phyloP scores from a whole-genome alignment of 1,140 invertebrate genomes.

The Muscidifurax raptorellus region DNA sequence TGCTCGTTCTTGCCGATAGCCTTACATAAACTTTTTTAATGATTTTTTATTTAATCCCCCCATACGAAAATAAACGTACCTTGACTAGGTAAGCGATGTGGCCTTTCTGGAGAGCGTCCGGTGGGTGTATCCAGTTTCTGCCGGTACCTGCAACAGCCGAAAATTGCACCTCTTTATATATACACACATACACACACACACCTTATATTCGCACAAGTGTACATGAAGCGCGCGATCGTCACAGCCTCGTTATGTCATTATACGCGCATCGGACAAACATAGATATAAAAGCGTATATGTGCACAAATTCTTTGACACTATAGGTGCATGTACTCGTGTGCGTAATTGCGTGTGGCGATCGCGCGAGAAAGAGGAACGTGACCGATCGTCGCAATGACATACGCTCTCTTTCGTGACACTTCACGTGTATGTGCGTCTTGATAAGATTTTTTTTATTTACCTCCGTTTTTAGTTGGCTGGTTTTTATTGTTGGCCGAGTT shows the following conservation, averaged over 20 bases:
- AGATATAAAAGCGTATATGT: background rate
- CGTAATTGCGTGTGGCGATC: background rate
- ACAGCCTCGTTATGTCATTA: constrained; percentile 6
- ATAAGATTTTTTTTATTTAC: constrained; percentile 47
- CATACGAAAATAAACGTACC: constrained; percentile 75
- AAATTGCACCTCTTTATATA: constrained; percentile 28
- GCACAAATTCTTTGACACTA: background rate
- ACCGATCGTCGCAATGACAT: background rate
- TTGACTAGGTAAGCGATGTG: constrained; percentile 98
- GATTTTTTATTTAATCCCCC: background rate
- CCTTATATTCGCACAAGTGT: background rate
- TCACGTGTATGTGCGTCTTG: too few relatives aligned
- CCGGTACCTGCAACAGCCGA: constrained; percentile 65
- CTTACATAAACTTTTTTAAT: background rate
- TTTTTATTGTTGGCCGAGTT: constrained; percentile 77
- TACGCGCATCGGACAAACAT: background rate
- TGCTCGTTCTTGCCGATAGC: background rate
- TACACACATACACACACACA: background rate
- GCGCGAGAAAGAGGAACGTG: background rate
- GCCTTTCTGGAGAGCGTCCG: constrained; percentile 93
- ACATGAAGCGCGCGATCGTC: too few relatives aligned
- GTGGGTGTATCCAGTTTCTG: constrained; percentile 95
- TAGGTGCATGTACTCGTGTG: background rate
- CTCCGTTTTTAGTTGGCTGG: constrained; percentile 72
- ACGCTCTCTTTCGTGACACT: background rate